A percentile compares a stretch with the other conserved stretches of the same genome.
Conservation (phyloP, 2,113 vertebrate genomes). For the Hydrolagus affinis region DNA sequence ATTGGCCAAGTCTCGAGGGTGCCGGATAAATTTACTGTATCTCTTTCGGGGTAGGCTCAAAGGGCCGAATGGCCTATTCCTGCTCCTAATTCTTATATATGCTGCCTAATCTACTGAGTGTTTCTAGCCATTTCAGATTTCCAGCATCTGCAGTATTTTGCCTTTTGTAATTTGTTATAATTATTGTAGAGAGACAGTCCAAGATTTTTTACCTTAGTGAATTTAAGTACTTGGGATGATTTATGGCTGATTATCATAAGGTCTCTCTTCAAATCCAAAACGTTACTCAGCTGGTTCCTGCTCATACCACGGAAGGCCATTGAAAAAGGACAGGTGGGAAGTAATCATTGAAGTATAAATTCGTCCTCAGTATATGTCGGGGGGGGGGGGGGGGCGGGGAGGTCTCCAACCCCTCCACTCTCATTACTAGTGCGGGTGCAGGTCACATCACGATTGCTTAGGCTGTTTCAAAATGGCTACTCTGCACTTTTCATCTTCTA, state of each 20-base stretch:
- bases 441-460: not conserved
- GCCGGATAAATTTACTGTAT: too few relatives aligned
- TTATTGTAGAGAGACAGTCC: not conserved
- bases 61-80: too few relatives aligned
- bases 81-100: too few relatives aligned
- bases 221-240: not conserved
- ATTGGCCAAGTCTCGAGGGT: too few relatives aligned
- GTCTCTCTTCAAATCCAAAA: constrained; percentile 14
- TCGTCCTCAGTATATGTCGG: not conserved
- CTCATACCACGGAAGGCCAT: too few relatives aligned
- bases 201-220: not conserved
- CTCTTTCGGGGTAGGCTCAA: too few relatives aligned
- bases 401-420: not conserved
- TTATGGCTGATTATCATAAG: not conserved
- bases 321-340: not conserved
- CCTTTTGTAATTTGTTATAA: too few relatives aligned
- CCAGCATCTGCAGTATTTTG: too few relatives aligned
- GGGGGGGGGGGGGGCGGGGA: too few relatives aligned
- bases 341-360: not conserved
- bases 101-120: too few relatives aligned
- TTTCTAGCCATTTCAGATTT: too few relatives aligned
- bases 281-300: constrained; percentile 13
- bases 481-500: not conserved
- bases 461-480: not conserved
- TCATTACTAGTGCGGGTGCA: not conserved